phyloP scores from a whole-genome alignment of 2,113 vertebrate species.

The Uropsilus gracilis region DNA sequence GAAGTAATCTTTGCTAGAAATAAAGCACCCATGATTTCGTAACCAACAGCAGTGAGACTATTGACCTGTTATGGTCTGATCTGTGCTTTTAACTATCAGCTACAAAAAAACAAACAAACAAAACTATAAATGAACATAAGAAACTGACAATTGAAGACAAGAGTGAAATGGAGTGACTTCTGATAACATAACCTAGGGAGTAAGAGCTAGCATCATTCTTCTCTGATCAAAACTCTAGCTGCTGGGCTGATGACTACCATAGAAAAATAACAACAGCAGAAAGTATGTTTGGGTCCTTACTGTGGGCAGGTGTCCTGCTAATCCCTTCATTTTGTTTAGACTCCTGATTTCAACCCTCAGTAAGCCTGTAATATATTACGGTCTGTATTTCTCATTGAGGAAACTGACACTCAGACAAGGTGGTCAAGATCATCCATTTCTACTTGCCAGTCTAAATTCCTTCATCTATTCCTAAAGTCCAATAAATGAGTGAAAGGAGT shows the following conservation, averaged over 20 bases:
- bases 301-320: background rate
- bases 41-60: conserved; percentile 57
- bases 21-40: conserved; percentile 72
- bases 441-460: background rate
- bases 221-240: background rate
- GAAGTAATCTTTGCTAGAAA: conserved; percentile 61
- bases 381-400: background rate
- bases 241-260: background rate
- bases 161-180: background rate
- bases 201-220: background rate
- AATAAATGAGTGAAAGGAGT: background rate
- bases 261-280: background rate
- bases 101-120: conserved; percentile 5
- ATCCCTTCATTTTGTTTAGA: background rate
- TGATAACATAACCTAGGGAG: background rate
- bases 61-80: background rate
- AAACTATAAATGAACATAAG: background rate
- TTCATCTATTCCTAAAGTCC: background rate
- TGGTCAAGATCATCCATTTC: background rate
- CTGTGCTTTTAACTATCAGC: conserved; percentile 77
- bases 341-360: background rate
- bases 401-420: background rate
- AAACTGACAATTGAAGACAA: background rate
- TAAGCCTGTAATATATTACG: background rate
- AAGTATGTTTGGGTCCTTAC: background rate